Percentiles rank a stretch among this genome's conserved stretches.
Conservation (phyloP, 1,140 invertebrate genomes). For the Epicauta chinensis region DNA sequence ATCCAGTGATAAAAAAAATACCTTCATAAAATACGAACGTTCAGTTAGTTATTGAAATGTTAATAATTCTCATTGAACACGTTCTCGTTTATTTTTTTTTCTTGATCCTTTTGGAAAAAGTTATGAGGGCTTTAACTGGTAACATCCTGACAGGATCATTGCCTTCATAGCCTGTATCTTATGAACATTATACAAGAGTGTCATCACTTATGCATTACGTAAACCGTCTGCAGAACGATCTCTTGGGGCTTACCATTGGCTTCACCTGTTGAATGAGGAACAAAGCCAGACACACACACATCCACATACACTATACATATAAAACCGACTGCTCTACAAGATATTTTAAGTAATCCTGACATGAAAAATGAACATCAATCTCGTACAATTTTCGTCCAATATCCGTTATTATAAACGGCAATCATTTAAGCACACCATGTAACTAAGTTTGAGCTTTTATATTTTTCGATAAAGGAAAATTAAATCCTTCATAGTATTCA, state of each 20-base stretch:
- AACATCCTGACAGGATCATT: too few species aligned
- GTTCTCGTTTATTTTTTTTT: too few species aligned
- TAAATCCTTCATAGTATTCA: conserved; percentile 18
- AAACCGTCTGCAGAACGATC: conserved; percentile 24
- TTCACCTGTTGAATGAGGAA: conserved; percentile 26
- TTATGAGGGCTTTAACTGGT: too few species aligned
- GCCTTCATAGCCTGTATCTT: not conserved
- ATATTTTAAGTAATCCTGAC: conserved; percentile 8
- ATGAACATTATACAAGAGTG: not conserved
- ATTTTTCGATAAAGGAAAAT: conserved; percentile 22
- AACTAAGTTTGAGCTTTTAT: conserved; percentile 18
- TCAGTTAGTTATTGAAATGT: conserved; percentile 1
- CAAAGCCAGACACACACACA: conserved; percentile 4
- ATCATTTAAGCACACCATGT: conserved; percentile 18
- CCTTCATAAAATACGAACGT: not conserved
- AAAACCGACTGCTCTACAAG: not conserved
- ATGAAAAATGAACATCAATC: conserved; percentile 13
- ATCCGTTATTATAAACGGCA: conserved; percentile 12
- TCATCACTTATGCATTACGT: conserved; percentile 29
- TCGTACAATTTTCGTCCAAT: conserved; percentile 15
- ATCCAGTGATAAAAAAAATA: not conserved
- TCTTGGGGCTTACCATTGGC: conserved; percentile 19
- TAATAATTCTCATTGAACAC: not conserved
- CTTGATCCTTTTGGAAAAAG: too few species aligned
- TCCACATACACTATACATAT: conserved; percentile 2